Evolutionary conservation across 2,888 invertebrate species (phyloP), one percentile per base, ranked within the genome.

Genomic region (Tolmerus cingulatus): DNA sequence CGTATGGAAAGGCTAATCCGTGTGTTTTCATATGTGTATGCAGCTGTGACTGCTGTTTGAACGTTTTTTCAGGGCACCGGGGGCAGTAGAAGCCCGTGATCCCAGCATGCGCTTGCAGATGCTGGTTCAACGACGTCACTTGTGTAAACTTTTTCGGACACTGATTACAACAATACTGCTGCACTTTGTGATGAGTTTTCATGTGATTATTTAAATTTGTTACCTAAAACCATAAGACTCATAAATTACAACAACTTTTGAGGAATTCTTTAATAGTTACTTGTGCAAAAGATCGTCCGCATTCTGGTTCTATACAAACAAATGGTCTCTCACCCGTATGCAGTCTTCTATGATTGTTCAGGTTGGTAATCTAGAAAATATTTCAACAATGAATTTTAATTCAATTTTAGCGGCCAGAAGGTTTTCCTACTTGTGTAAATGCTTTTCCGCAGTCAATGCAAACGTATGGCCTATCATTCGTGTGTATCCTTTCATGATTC

Each of bases 161-260:
- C 86, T 92, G 92, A 90, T 92, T 93, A 89, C 93, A 93, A 88
- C 92, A 92, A 87, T 92, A 93, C 89, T 93, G 93, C 88, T 93
- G 93, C 79, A 93, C 92, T 90, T 93, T 93, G 87, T 93, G 93
- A 89, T 93, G 93, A 81, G 93, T 93, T 89, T 93, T 93, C 93
- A 93, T 93, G 89, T 93, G 93, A 89, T 93, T 93, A 89, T 93
- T 93, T 14, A 93, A 89, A 90, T 93, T 93, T 89, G 93, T 93
- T 82, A 93, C 93, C 92, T 92, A 46, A 88, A 89, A 51, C 8
- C 19, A 77, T 37, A 19, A 77, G 14, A 3, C 4, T 79, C 8
- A 66, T 37, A 37, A 57, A 27, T 7, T 19, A 55, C 8, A 14
- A 23, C 23, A 2, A 2, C 3, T 66, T 66, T 66, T 66, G 16